Evolutionary conservation across 1,140 invertebrate species (phyloP), one percentile per base, ranked within the genome.

Genomic region (Magallana ariakensis): DNA sequence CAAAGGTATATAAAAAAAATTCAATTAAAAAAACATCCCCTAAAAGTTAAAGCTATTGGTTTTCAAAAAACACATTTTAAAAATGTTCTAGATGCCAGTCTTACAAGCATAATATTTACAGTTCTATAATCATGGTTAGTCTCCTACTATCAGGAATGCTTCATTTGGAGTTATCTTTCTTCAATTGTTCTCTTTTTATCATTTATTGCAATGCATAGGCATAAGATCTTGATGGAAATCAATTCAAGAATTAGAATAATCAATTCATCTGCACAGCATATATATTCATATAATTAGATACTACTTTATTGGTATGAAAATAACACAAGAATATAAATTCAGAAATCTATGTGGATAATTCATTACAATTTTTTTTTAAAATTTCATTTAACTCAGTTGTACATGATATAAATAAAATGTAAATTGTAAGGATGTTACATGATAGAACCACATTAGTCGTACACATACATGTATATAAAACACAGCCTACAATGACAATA

Each of bases 41-140:
- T 26, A 75, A 75, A 26, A 26, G 66, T 75, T 75, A 75, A 75
- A 75, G 66, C 66, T 75, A 75, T 75, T 75, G 26, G 66, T 75
- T 26, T 26, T 26, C 22, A 75, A 75, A 75, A 75, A 75, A 5
- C 3, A 46, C 33, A 46, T 1, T 46, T 46, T 10, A 33, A 13
- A 33, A 75, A 75, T 26, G 13, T 75, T n/a, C 58, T 60, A 60
- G 58, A 16, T 60, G 58, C 58, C 58, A 60, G 13, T 75, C 33
- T 11, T 75, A 26, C 66, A 75, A 75, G 66, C 66, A 33, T 75
- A 26, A 11, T 33, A 75, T 75, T 33, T 75, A 33, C 66, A 75
- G 33, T 75, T 75, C 66, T 75, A 26, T 26, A 19, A 10, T 75
- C 11, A 19, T 75, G 66, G 66, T 75, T 22, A 19, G 33, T 13